Evolutionary conservation across 2,888 invertebrate genomes (phyloP).

Genomic region (Eristalinus aeneus): DNA sequence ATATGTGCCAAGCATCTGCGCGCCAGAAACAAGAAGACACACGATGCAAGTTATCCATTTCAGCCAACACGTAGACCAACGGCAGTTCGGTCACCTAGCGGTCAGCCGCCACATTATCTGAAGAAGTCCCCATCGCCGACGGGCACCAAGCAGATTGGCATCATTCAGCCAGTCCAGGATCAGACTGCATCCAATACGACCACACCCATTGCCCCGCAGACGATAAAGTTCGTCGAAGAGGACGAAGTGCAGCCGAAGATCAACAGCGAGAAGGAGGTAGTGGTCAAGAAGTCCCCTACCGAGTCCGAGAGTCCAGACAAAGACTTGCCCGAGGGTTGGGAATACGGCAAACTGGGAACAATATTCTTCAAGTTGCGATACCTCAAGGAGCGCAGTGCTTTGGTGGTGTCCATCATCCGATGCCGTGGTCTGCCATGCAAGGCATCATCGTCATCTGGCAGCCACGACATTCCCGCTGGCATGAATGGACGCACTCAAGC

Average conservation of each 20-base stretch:
- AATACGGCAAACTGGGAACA: conserved; percentile 89
- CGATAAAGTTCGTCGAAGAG: conserved; percentile 79
- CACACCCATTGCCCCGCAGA: conserved; percentile 77
- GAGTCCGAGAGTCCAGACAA: conserved; percentile 73
- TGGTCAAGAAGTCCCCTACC: conserved; percentile 73
- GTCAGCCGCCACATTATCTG: conserved; percentile 89
- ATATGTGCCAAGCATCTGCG: conserved; percentile 79
- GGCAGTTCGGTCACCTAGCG: conserved; percentile 91
- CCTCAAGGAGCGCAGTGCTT: conserved; percentile 92
- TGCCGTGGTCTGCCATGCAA: conserved; percentile 91
- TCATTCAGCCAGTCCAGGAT: conserved; percentile 78
- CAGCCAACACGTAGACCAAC: conserved; percentile 81
- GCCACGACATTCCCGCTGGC: conserved; percentile 82
- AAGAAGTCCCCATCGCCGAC: conserved; percentile 97
- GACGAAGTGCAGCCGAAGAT: conserved; percentile 77
- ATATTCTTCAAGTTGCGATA: conserved; percentile 95
- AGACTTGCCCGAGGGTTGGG: conserved; percentile 80
- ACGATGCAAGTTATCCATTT: conserved; percentile 79
- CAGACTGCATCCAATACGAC: conserved; percentile 77
- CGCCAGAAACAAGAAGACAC: conserved; percentile 79
- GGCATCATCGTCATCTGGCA: conserved; percentile 77
- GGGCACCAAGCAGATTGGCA: conserved; percentile 79
- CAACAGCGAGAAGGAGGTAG: conserved; percentile 73
- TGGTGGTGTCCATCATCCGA: conserved; percentile 95
- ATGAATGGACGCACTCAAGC: conserved; percentile 80